Evolutionary conservation across 23 tunicate species (phyloP), one percentile per base, ranked within the genome.

Genomic region (Halocynthia roretzi): DNA sequence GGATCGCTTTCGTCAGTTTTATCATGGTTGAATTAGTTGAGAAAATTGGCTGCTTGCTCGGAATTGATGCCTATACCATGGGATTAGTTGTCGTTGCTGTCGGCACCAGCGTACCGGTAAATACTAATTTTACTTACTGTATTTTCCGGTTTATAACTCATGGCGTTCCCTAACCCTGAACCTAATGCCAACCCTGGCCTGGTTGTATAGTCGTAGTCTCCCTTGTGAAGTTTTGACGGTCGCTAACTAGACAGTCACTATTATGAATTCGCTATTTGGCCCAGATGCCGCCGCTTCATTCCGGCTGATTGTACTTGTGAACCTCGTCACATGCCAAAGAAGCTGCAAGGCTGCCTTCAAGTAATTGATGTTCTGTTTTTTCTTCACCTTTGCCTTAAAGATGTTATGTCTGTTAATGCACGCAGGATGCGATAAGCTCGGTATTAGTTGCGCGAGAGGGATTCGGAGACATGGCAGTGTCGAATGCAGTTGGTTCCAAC

Each of bases 71-170:
- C 56, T 91, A 85, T 76, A 91, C 97, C 7, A 91, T 91, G 97
- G 97, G 97, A 52, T 71, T 91, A 62, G 87, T 91, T 53, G 90
- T 91, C 6, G 83, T 85, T 20, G 97, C 97, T 5, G 82, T 91
- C 67, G 97, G 97, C 17, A 91, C 97, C 19, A 91, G 97, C 73
- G 91, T 91, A 14, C 97, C 97, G 81, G 97, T 88, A 64, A 77
- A 68, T 78, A 12, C 44, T 31, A 31, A 4, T 31, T 31, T 31
- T 31, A 31, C 44, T 31, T 4, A 31, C 44, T 4, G 44, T 31
- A 31, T 0, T 31, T 31, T 31, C 44, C 44, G 44, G 44, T 31
- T 31, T 31, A 31, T 31, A 31, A 31, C 44, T 31, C 44, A 31
- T 0, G 4, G 44, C 44, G 44, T 31, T 31, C 44, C 44, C 44